Base-by-base conservation (phyloP, 2,888 invertebrate species). In the Andrena dorsata region DNA sequence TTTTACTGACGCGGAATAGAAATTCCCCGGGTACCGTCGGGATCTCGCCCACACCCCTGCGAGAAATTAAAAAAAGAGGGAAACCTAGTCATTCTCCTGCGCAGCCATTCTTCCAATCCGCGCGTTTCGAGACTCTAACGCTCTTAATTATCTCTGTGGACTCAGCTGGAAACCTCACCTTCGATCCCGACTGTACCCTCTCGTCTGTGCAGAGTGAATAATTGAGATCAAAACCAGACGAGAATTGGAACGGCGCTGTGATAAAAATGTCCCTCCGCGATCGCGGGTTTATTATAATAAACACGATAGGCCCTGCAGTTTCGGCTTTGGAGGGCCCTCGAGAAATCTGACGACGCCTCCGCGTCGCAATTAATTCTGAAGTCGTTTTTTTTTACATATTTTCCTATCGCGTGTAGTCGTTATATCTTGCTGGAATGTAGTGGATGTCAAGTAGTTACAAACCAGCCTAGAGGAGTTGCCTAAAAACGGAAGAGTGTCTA, bases 1-100 rank as follows among this genome's bases (percentile, higher is more conserved):
- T 72, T 88, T 77, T 65, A 88, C 77, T 74, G 88, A 85, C 76
- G 88, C 85, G 83, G 82, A 87, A 87, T 76, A 79, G 83, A 88
- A 86, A 86, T 86, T 85, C 77, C 53, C 53, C 28, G 79, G 56
- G 73, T 63, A 65, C 79, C 76, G 58, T 7, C 61, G 74, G 70
- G 81, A 86, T 80, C 82, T 87, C 77, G 53, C 73, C 70, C 61
- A 61, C 56, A 13, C 56, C 10, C 3, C 26, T 8, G 10, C 56
- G 20, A 69, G 65, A 47, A 82, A 84, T 74, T 35, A 35, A 76
- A 79, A 82, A 68, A 69, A 68, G 53, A 47, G 76, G 61, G 65
- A 58, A 83, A 73, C 73, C 77, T 60, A 64, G 51, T 83, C 83
- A 61, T 75, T 83, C 71, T 77, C 47, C 49, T 49, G 75, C 71